phyloP scores from a whole-genome alignment of 2,113 vertebrate genomes.

The Gasterosteus aculeatus region DNA sequence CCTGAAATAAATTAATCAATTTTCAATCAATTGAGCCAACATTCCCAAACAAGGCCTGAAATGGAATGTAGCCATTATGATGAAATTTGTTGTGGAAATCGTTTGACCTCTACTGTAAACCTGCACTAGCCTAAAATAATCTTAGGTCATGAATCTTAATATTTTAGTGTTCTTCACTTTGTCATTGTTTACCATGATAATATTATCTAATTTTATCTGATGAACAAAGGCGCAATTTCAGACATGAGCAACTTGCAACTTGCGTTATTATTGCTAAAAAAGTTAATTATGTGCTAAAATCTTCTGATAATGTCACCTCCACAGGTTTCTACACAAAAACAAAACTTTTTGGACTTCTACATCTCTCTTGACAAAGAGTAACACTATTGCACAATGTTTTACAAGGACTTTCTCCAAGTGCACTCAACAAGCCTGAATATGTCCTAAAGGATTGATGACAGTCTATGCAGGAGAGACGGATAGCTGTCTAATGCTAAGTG shows the following conservation, averaged over 20 bases:
- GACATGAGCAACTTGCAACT: too few species aligned
- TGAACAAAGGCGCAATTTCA: too few species aligned
- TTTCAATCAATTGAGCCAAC: not conserved
- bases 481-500: not conserved
- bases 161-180: not conserved
- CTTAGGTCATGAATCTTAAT: not conserved
- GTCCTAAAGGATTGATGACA: too few species aligned
- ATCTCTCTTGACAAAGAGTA: not conserved
- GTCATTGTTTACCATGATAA: not conserved
- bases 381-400: not conserved
- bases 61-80: not conserved
- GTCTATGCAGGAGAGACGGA: not conserved
- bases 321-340: too few species aligned
- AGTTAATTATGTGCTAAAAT: too few species aligned
- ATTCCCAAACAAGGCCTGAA: not conserved
- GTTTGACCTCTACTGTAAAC: too few species aligned
- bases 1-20: not conserved
- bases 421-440: not conserved
- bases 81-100: not conserved
- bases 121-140: not conserved
- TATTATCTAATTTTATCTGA: too few species aligned
- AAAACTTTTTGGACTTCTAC: too few species aligned
- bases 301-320: too few species aligned
- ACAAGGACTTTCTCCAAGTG: not conserved
- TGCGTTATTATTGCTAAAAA: too few species aligned